Conservation (phyloP, 2,113 vertebrate genomes). For the Recurvirostra avosetta region DNA sequence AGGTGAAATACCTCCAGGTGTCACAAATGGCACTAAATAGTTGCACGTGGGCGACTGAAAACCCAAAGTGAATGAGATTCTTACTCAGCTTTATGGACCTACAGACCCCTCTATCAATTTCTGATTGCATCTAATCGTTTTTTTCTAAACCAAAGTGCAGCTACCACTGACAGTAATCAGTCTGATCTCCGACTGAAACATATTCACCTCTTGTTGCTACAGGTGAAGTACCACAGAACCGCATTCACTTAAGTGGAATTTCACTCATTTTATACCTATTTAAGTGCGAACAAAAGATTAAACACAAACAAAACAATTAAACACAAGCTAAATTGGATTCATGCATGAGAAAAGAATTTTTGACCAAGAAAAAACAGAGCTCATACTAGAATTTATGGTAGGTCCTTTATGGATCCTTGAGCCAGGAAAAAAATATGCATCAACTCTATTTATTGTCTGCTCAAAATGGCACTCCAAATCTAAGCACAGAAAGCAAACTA, state of each 20-base stretch:
- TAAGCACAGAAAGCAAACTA: neutral
- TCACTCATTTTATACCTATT: neutral
- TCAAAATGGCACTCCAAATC: neutral
- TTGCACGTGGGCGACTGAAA: neutral
- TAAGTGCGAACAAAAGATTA: neutral
- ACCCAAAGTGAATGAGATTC: neutral
- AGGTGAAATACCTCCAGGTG: neutral
- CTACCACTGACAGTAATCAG: neutral
- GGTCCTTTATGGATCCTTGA: neutral
- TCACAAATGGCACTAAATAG: neutral
- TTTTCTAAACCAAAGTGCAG: neutral
- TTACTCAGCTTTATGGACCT: neutral
- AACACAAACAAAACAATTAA: neutral
- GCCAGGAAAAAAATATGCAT: neutral
- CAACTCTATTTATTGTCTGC: neutral
- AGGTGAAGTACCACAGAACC: neutral
- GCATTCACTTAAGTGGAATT: neutral
- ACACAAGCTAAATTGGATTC: neutral
- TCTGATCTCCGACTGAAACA: neutral
- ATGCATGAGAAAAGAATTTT: neutral
- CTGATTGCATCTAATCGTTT: rapidly evolving
- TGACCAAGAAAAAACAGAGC: neutral
- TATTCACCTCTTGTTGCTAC: neutral
- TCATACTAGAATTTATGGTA: neutral
- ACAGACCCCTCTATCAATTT: neutral